These are phyloP conservation scores for Microcebus jonahi DNA, from an alignment of 2,113 vertebrate species.

Conservation along the genomic window DNA sequence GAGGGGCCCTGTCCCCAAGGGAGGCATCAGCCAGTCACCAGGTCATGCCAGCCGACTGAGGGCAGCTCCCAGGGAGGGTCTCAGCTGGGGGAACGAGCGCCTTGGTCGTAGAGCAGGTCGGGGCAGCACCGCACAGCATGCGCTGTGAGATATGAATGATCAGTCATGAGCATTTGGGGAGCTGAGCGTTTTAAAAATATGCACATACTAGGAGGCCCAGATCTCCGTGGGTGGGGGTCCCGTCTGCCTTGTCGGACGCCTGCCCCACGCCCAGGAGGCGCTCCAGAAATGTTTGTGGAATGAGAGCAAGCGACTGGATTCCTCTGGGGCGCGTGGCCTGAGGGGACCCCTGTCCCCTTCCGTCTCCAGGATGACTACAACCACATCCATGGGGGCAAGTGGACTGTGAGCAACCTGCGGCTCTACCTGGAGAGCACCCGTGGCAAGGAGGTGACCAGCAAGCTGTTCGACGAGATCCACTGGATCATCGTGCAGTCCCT, in stretches of 20 bases:
- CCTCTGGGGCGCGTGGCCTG: neutral
- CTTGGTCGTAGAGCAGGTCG: neutral
- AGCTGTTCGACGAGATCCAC: conserved; percentile 97
- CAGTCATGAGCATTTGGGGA: neutral
- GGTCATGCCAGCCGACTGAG: no score
- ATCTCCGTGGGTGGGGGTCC: neutral
- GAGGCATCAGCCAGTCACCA: neutral
- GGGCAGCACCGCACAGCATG: no score
- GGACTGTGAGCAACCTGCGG: conserved; percentile 96
- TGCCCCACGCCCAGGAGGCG: no score
- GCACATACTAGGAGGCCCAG: neutral
- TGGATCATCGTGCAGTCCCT: conserved; percentile 99
- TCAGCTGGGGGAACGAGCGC: neutral
- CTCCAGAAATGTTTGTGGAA: neutral
- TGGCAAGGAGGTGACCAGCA: conserved; percentile 94
- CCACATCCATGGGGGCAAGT: conserved; percentile 98
- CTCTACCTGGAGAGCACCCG: conserved; percentile 98
- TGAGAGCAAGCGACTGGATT: accelerated
- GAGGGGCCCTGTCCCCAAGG: no score
- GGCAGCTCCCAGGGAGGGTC: neutral
- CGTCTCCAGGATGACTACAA: conserved; percentile 95
- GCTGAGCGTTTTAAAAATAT: neutral
- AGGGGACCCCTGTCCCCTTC: accelerated
- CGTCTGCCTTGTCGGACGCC: neutral
- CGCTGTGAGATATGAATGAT: accelerated